These are phyloP conservation scores for Spongilla lacustris DNA, from an alignment of 37 sponge, comb jelly and placozoan genomes.

Conservation along the genomic window DNA sequence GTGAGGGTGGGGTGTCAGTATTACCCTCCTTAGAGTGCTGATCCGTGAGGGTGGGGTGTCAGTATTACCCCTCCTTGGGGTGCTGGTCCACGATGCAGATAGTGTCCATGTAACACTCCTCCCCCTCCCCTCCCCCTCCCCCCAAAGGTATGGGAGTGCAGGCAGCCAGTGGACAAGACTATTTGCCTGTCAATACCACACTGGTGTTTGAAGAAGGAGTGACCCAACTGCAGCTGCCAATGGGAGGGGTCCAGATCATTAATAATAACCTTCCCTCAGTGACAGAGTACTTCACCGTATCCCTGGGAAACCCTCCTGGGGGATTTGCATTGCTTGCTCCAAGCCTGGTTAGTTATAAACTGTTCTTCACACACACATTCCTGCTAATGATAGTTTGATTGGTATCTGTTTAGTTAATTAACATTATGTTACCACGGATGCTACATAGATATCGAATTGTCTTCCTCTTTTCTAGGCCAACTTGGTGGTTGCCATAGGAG, in stretches of 20 bases:
- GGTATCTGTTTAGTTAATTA: too few relatives aligned
- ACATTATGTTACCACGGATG: too few relatives aligned
- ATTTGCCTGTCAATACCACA: conserved; percentile 11
- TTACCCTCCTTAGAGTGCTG: too few relatives aligned
- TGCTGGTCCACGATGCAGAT: not conserved
- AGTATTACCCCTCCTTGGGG: too few relatives aligned
- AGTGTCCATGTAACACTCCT: not conserved
- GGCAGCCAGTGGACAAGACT: conserved; percentile 36
- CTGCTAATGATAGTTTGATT: not conserved
- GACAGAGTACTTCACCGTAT: conserved; percentile 70
- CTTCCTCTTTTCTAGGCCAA: conserved; percentile 23
- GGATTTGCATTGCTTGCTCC: conserved; percentile 52
- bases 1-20: too few relatives aligned
- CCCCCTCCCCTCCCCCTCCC: not conserved
- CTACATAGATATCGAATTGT: too few relatives aligned
- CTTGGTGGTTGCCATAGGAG: conserved; percentile 46
- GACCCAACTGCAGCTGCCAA: conserved; percentile 5
- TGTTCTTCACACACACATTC: not conserved
- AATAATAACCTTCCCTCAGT: conserved; percentile 79
- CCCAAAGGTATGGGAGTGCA: not conserved
- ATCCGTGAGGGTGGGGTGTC: too few relatives aligned
- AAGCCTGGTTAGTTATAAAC: conserved; percentile 38
- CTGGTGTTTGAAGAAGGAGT: conserved; percentile 57
- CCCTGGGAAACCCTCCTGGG: conserved; percentile 62
- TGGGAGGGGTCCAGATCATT: conserved; percentile 26